Conservation (phyloP, 2,113 vertebrate species). For the Hemichromis elongatus region DNA sequence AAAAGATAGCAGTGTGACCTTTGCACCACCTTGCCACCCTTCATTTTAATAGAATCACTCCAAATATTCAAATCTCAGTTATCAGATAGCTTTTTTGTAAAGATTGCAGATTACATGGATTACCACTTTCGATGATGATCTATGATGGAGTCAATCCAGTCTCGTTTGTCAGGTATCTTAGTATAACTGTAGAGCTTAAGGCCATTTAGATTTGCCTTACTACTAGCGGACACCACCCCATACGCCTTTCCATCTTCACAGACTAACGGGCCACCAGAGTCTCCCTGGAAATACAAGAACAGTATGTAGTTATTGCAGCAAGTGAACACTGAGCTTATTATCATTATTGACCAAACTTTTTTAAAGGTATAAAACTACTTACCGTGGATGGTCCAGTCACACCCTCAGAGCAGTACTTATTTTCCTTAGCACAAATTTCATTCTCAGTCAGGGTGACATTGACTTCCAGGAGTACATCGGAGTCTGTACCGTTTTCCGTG, state of each 20-base stretch:
- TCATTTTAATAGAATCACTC: neutral
- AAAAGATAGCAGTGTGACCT: neutral
- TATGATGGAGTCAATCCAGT: conserved; percentile 31
- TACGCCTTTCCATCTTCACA: conserved; percentile 45
- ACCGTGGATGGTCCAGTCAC: conserved; percentile 57
- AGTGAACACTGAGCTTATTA: neutral
- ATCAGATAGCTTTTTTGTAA: neutral
- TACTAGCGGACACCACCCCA: conserved; percentile 65
- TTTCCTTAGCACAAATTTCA: conserved; percentile 15
- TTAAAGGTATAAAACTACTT: neutral
- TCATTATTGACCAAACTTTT: neutral
- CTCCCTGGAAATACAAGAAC: conserved; percentile 68
- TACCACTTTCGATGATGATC: accelerated
- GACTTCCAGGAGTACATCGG: conserved; percentile 57
- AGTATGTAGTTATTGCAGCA: neutral
- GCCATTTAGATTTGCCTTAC: neutral
- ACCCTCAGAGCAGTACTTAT: conserved; percentile 68
- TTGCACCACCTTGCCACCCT: neutral
- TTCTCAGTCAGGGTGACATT: conserved; percentile 58
- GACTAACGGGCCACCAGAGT: conserved; percentile 68
- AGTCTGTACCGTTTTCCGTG: accelerated
- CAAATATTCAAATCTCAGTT: neutral
- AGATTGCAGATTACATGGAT: neutral
- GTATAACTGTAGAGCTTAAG: conserved; percentile 56
- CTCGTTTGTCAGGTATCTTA: conserved; percentile 48